Evolutionary conservation across 2,797 vertebrate species (phyloP).

Genomic region (Pseudomugil gertrudae): DNA sequence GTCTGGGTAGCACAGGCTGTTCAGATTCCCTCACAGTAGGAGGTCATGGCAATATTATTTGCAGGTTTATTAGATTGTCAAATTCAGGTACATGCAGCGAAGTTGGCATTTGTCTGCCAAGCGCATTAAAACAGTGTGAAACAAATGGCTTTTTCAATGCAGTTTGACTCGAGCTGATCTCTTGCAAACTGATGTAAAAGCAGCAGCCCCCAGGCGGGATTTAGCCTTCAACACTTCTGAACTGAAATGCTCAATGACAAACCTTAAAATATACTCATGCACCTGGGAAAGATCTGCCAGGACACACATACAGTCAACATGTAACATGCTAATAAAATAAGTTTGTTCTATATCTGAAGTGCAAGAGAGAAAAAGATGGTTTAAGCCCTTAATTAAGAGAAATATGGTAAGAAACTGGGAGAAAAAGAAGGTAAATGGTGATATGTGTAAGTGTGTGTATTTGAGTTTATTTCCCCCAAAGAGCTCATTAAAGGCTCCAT

Average conservation of each 20-base stretch:
- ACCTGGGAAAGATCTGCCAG: constrained; percentile 18
- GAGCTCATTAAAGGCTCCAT: constrained; percentile 78
- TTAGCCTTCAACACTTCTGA: constrained; percentile 18
- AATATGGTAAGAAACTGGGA: constrained; percentile 10
- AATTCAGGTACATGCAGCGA: constrained; percentile 7
- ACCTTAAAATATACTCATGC: constrained; percentile 2
- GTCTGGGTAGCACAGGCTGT: constrained; percentile 13
- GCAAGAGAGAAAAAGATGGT: constrained; percentile 9
- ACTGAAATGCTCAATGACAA: constrained; percentile 7
- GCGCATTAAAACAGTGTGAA: constrained; percentile 60
- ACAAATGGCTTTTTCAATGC: constrained; percentile 50
- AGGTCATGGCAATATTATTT: constrained; percentile 22
- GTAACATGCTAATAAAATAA: constrained; percentile 27
- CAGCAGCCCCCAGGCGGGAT: constrained; percentile 37
- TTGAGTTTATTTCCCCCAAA: constrained; percentile 70
- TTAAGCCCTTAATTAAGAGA: constrained; percentile 21
- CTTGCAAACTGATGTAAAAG: constrained; percentile 37
- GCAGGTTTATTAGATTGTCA: constrained; percentile 52
- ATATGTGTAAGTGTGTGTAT: constrained; percentile 23
- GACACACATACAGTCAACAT: constrained; percentile 16
- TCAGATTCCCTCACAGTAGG: constrained; percentile 37
- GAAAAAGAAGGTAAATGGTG: constrained; percentile 40
- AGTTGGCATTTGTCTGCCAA: constrained; percentile 43
- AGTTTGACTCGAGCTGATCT: constrained; percentile 40
- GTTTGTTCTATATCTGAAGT: constrained; percentile 29